Base-by-base conservation (phyloP, 2,888 invertebrate species). In the Flabesymbios commensalis region DNA sequence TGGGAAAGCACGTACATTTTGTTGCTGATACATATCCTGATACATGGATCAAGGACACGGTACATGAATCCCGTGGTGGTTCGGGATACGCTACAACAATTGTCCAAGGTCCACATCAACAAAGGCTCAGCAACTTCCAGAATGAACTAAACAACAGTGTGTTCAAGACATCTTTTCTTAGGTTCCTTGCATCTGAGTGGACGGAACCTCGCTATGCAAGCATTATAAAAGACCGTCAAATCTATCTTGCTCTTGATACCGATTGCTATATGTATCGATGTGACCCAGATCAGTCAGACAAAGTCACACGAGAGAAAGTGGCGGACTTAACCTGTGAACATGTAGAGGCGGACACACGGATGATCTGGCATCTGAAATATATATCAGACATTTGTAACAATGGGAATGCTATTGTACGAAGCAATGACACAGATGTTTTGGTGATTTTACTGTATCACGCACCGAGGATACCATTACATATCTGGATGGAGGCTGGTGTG, bases 11-110 rank as follows among this genome's bases (percentile, higher is more conserved):
- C 22, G 43, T 56, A 3, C 36, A 60, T 36, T 14, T 60, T 17
- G 60, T 60, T 2, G 56, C 22, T 33, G 60, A 60, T 29, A 43
- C 41, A 24, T 60, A 60, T 31, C 26, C 26, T 10, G 26, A n/a
- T n/a, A 54, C 60, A 4, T 60, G 47, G 17, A 39, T 60, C 29
- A 60, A 60, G 28, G 55, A 31, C 14, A 14, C 29, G 45, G 60
- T 57, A 29, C 29, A 48, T 22, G 60, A 29, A 2, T 22, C 47
- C n/a, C n/a, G 52, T 14, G 57, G 57, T 10, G n/a, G n/a, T n/a
- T n/a, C n/a, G n/a, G n/a, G n/a, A n/a, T n/a, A n/a, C n/a, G n/a
- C n/a, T n/a, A n/a, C n/a, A n/a, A n/a, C n/a, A n/a, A n/a, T n/a
- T n/a, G n/a, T n/a, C n/a, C n/a, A n/a, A n/a, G n/a, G n/a, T n/a